phyloP scores from a whole-genome alignment of 2,888 invertebrate species.

The Limnephilus lunatus region DNA sequence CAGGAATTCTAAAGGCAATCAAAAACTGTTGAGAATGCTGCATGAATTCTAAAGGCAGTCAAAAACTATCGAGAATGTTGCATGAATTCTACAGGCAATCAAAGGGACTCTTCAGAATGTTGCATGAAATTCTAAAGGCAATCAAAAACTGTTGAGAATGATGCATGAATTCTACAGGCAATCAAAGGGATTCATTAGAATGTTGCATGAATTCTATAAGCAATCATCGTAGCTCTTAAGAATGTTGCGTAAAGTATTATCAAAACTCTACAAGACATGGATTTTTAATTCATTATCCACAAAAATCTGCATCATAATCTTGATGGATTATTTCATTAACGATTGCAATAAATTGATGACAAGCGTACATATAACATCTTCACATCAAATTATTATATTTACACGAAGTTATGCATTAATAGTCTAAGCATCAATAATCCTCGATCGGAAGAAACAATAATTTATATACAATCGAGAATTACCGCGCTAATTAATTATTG shows the following conservation, averaged over 20 bases:
- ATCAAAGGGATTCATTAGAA: background rate
- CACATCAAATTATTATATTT: background rate
- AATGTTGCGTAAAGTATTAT: background rate
- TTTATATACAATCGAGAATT: background rate
- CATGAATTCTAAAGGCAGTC: background rate
- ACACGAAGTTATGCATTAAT: constrained; percentile 2
- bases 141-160: background rate
- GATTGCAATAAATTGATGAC: background rate
- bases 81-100: background rate
- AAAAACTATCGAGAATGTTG: background rate
- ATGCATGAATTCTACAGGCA: background rate
- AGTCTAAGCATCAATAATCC: background rate
- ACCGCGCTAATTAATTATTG: background rate
- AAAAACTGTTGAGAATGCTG: background rate
- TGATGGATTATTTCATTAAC: too few relatives aligned
- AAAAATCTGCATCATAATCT: background rate
- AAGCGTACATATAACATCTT: constrained; percentile 10
- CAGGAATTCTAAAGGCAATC: too few relatives aligned
- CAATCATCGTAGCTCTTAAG: background rate
- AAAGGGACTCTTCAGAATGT: background rate
- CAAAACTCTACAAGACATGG: background rate
- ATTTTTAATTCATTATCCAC: background rate
- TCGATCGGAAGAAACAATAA: background rate
- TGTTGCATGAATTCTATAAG: background rate
- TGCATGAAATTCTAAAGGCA: background rate